Base-by-base conservation (phyloP, 2,888 invertebrate genomes). In the Microctonus aethiopoides region DNA sequence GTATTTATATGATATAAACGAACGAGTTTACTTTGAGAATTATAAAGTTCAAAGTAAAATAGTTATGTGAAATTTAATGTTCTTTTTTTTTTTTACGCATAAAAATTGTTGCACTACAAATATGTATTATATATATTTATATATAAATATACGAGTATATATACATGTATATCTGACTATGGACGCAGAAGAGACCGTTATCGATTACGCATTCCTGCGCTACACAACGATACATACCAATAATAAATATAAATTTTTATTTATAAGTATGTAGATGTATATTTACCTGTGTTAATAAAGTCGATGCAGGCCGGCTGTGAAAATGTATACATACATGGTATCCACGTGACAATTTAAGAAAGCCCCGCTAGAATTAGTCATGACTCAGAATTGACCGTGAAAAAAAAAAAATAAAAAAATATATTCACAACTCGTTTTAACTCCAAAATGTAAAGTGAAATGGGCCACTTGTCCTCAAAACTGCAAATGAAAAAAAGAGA, bases 151-250 rank as follows among this genome's bases (percentile, higher is more conserved):
- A 32, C 6, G 6, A 5, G 6, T 32, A 6, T 6, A 32, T 6
- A 32, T 51, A 41, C 13, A 63, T 46, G 13, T 60, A 51, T 57
- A 13, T 54, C 39, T 22, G 71, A 74, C 72, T 36, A 51, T 73
- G 67, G 61, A 72, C 29, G 62, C 72, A 46, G 69, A 72, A 60
- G 67, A 72, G 76, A 81, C 81, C 81, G 81, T 81, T 81, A 81
- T 80, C 78, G 78, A 81, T 81, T 80, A 78, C 77, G 79, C 78
- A 80, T 81, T 80, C 79, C 78, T 79, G 71, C 60, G 69, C 72
- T 64, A 76, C 73, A 56, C 56, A 61, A 61, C 46, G n/a, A n/a
- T 24, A 34, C 24, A 36, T 61, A 36, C 41, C 61, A 26, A 56
- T 36, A 41, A n/a, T n/a, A n/a, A n/a, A n/a, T n/a, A n/a, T n/a